phyloP scores from a whole-genome alignment of 37 sponge, comb jelly and placozoan genomes.

The Aphrocallistes beatrix region DNA sequence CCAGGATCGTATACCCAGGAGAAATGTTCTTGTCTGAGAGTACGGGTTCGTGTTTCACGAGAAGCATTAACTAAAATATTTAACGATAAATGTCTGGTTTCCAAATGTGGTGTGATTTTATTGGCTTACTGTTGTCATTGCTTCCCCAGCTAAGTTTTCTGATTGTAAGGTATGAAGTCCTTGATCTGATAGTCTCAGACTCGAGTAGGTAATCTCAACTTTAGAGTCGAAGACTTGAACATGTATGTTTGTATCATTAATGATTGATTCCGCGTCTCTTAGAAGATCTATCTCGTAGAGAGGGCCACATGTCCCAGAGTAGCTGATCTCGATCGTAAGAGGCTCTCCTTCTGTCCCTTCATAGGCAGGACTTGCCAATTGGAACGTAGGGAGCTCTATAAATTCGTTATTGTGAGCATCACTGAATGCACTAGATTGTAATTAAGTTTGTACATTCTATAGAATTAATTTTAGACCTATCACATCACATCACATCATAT shows the following conservation, averaged over 20 bases:
- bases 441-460: too few relatives aligned
- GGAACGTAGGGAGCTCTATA: background rate
- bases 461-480: too few relatives aligned
- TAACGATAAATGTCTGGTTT: background rate
- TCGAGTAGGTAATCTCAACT: background rate
- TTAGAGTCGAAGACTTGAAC: background rate
- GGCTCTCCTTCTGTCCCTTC: background rate
- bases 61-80: background rate
- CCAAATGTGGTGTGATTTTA: background rate
- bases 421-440: too few relatives aligned
- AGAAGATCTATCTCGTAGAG: background rate
- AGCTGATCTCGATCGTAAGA: background rate
- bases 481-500: too few relatives aligned
- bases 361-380: background rate
- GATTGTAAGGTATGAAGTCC: background rate
- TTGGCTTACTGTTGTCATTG: background rate
- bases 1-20: background rate
- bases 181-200: background rate
- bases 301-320: background rate
- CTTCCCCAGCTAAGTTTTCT: background rate
- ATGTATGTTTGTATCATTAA: background rate
- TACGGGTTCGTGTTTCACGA: constrained; percentile 10
- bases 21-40: background rate
- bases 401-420: too few relatives aligned
- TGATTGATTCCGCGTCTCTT: background rate